Conservation (phyloP, 1,140 invertebrate species). For the Anastrepha ludens region DNA sequence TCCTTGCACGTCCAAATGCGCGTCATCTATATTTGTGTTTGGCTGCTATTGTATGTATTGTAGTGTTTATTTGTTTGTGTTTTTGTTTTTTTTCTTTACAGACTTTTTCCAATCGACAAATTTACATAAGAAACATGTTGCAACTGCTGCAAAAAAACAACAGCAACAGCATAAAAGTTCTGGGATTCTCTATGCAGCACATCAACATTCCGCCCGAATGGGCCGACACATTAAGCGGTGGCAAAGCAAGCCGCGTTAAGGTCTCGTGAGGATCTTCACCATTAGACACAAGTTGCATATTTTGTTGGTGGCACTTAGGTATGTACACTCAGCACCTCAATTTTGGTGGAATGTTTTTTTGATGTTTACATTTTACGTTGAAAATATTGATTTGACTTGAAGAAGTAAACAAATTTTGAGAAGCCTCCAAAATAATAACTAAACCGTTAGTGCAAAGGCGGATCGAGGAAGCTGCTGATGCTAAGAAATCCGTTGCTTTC, state of each 20-base stretch:
- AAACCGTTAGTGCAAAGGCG: too few species aligned
- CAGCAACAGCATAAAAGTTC: neutral
- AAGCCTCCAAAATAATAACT: too few species aligned
- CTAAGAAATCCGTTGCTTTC: too few species aligned
- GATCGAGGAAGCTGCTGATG: too few species aligned
- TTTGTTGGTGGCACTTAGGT: neutral
- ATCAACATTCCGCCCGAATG: neutral
- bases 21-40: neutral
- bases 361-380: too few species aligned
- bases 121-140: constrained; percentile 44
- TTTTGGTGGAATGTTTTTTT: too few species aligned
- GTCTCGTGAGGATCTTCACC: neutral
- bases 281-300: neutral
- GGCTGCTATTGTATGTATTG: neutral
- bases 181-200: neutral
- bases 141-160: constrained; percentile 17
- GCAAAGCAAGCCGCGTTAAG: neutral
- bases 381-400: too few species aligned
- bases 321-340: too few species aligned
- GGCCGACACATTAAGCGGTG: neutral
- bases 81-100: neutral
- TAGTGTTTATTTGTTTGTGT: neutral
- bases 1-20: constrained; percentile 29
- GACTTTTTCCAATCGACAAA: constrained; percentile 5
- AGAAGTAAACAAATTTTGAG: too few species aligned